Percentiles rank a stretch among this genome's conserved stretches.
These are phyloP conservation scores for Temnothorax curvispinosus DNA, from an alignment of 1,140 invertebrate genomes.

Conservation along the genomic window DNA sequence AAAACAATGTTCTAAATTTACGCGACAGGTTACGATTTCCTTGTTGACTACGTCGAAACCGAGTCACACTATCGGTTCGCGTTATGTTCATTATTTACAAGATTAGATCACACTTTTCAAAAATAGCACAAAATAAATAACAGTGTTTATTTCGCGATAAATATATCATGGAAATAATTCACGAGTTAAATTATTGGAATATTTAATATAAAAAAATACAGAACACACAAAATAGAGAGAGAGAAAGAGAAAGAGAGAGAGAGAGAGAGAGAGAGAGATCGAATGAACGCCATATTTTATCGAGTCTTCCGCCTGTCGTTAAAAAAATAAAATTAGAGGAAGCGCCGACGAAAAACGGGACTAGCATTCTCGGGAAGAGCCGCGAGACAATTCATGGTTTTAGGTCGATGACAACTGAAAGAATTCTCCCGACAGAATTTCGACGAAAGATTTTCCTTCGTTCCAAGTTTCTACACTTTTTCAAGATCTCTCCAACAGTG, in stretches of 20 bases:
- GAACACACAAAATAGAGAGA: neutral
- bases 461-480: neutral
- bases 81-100: neutral
- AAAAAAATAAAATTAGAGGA: conserved; percentile 60
- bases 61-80: neutral
- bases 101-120: neutral
- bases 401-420: conserved; percentile 57
- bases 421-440: conserved; percentile 14
- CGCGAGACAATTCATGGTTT: conserved; percentile 74
- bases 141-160: neutral
- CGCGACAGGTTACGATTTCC: conserved; percentile 38
- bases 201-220: conserved; percentile 7
- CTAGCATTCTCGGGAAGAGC: conserved; percentile 37
- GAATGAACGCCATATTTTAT: neutral
- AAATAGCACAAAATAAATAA: neutral
- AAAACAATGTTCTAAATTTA: conserved; percentile 77
- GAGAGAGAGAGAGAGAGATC: neutral
- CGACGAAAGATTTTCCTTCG: conserved; percentile 61
- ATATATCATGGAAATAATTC: conserved; percentile 12
- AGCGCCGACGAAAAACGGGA: conserved; percentile 11
- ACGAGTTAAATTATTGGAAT: neutral
- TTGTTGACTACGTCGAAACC: conserved; percentile 28
- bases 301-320: conserved; percentile 6
- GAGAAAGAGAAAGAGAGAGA: neutral
- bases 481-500: neutral